A percentile compares a stretch with the other conserved stretches of the same genome.
These are phyloP conservation scores for Caenorhabditis afra DNA, from an alignment of 2,888 invertebrate species.

Conservation along the genomic window DNA sequence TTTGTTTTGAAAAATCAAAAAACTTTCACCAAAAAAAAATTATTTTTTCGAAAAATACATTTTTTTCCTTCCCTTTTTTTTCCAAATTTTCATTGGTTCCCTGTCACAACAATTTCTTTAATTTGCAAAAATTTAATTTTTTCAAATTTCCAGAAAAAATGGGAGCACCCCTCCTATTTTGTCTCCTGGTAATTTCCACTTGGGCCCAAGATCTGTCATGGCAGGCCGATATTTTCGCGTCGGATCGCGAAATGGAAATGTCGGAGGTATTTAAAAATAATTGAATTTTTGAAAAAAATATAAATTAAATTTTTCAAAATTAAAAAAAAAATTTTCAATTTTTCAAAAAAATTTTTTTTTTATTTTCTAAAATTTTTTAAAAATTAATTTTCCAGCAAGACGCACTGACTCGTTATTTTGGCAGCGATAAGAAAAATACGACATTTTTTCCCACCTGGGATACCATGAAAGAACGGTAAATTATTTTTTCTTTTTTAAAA, in stretches of 20 bases:
- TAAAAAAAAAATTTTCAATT: background rate
- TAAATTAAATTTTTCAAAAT: background rate
- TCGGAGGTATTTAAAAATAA: constrained; percentile 52
- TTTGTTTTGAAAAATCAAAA: too few species aligned
- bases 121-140: too few species aligned
- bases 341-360: constrained; percentile 6
- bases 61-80: too few species aligned
- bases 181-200: constrained; percentile 38
- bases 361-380: background rate
- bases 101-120: too few species aligned
- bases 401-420: constrained; percentile 63
- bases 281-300: background rate
- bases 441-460: constrained; percentile 74
- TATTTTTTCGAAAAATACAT: too few species aligned
- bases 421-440: constrained; percentile 43
- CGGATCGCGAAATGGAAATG: constrained; percentile 55
- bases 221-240: constrained; percentile 63
- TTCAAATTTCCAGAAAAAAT: constrained; percentile 18
- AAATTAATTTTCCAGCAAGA: constrained; percentile 56
- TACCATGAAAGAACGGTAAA: constrained; percentile 68
- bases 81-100: too few species aligned
- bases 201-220: constrained; percentile 56
- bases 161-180: constrained; percentile 20
- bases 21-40: too few species aligned
- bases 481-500: constrained; percentile 6